phyloP scores from a whole-genome alignment of 1,140 invertebrate species.

The Ylistrum balloti region DNA sequence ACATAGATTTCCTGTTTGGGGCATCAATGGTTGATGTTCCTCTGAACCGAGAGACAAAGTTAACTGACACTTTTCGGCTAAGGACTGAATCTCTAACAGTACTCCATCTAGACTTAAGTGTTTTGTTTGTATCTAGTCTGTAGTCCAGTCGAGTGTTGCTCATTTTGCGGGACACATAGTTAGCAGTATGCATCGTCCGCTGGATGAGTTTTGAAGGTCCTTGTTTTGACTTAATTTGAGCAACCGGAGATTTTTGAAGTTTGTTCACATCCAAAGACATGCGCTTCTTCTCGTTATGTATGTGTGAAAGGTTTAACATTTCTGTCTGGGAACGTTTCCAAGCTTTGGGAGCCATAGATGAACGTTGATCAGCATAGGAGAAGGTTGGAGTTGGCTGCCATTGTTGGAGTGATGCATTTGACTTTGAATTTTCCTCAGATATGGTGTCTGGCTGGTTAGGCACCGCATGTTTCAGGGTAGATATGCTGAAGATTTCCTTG shows the following conservation, averaged over 20 bases:
- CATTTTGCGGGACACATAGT: constrained; percentile 19
- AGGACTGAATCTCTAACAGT: not conserved
- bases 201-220: not conserved
- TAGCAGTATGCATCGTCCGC: constrained; percentile 2
- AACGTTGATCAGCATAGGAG: not conserved
- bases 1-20: not conserved
- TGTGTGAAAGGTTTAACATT: not conserved
- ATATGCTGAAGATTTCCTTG: not conserved
- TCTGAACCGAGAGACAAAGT: not conserved
- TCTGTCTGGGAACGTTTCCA: not conserved
- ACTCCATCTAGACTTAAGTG: not conserved
- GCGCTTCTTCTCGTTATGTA: not conserved
- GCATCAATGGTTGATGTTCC: not conserved
- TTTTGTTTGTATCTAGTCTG: not conserved
- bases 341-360: not conserved
- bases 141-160: not conserved
- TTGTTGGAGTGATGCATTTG: not conserved
- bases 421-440: not conserved
- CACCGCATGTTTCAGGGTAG: not conserved
- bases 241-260: not conserved
- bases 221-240: not conserved
- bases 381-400: not conserved
- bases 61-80: not conserved
- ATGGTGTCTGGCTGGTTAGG: not conserved
- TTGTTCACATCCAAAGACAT: not conserved